Percentiles rank a stretch among this genome's conserved stretches.
Conservation (phyloP, 2,888 invertebrate species). For the Linnaemya vulpina region DNA sequence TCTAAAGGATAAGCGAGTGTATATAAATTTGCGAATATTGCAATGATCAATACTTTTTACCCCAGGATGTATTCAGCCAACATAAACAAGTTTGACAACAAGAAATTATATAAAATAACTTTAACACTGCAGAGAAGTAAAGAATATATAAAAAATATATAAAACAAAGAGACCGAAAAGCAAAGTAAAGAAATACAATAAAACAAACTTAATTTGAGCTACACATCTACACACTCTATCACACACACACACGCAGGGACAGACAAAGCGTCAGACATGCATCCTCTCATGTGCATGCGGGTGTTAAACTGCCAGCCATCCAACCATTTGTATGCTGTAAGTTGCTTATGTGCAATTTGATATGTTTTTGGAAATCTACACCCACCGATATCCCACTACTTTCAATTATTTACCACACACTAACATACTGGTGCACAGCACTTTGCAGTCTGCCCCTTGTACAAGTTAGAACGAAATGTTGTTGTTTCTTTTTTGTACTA, state of each 20-base stretch:
- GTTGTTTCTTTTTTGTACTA: not conserved
- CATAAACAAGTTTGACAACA: slow-evolving; percentile 38
- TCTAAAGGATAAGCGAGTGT: not conserved
- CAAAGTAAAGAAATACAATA: slow-evolving; percentile 63
- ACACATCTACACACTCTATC: slow-evolving; percentile 3
- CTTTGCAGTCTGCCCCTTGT: slow-evolving; percentile 25
- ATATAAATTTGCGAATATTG: slow-evolving; percentile 21
- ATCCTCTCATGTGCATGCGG: slow-evolving; percentile 68
- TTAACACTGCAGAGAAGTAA: slow-evolving; percentile 9
- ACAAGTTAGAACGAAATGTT: not conserved
- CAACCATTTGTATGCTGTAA: slow-evolving; percentile 29
- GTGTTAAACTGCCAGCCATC: slow-evolving; percentile 49
- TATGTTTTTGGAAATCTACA: slow-evolving; percentile 56
- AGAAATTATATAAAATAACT: slow-evolving; percentile 20
- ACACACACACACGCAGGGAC: not conserved
- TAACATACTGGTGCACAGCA: not conserved
- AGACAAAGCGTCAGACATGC: slow-evolving; percentile 58
- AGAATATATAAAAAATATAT: not conserved
- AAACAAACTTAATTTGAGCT: slow-evolving; percentile 65
- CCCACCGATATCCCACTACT: slow-evolving; percentile 36
- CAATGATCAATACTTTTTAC: slow-evolving; percentile 60
- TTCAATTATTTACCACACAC: slow-evolving; percentile 22
- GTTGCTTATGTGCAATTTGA: slow-evolving; percentile 59
- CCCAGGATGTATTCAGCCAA: slow-evolving; percentile 54
- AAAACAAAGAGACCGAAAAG: slow-evolving; percentile 37